Base-by-base conservation (phyloP, 2,797 vertebrate genomes). In the Heteromormyrus szaboi region DNA sequence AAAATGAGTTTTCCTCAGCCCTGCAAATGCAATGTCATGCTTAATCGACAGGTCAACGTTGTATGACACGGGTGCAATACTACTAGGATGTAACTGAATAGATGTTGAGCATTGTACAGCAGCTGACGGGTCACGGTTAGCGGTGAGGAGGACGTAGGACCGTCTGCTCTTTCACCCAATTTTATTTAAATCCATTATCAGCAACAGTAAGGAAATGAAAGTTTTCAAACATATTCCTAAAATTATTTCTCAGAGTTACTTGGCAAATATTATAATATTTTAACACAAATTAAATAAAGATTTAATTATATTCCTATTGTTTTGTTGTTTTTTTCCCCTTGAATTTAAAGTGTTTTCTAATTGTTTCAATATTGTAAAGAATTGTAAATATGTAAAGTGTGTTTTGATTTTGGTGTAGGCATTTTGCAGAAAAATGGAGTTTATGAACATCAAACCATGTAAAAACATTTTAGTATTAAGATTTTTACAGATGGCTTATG, bases 401-500 rank as follows among this genome's bases (percentile, higher is more conserved):
- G 92, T 93, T 91, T 92, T 91, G 95, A 93, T 95, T 95, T 93
- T 95, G 93, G 93, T 93, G 93, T 95, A 94, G 95, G 95, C 93
- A 92, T 91, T 93, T 91, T 92, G 93, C 90, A 89, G 92, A 92
- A 93, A 90, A 91, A 95, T 93, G 94, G 90, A 93, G 95, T 96
- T 96, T 95, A 95, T 95, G 95, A 95, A 93, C 95, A 95, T 94
- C 94, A 94, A 94, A 94, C 95, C 93, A 94, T 96, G 96, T 97
- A 96, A 96, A 96, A 94, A 93, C 96, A 93, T 94, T 96, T 96
- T 95, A 96, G 94, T 95, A 96, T 96, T 93, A 91, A 90, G 91
- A 94, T 95, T 97, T 97, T 96, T 96, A 96, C 96, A 94, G 93
- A 96, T 94, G 92, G 94, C 95, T 95, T 95, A 95, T 95, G 93